phyloP scores from a whole-genome alignment of 1,140 invertebrate species.

The Drosophila tristis region DNA sequence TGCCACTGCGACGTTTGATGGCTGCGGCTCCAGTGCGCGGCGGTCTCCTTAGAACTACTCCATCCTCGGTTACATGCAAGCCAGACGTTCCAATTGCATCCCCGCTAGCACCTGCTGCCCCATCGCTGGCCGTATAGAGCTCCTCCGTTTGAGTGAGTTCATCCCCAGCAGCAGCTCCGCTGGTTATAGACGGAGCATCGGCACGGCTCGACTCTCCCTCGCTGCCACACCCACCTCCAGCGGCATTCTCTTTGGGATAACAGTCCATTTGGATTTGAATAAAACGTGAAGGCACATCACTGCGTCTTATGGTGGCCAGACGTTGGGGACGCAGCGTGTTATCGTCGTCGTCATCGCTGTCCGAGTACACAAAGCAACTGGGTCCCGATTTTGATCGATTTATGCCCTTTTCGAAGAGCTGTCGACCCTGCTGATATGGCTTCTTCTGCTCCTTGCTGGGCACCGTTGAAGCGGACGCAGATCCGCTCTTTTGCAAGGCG shows the following conservation, averaged over 20 bases:
- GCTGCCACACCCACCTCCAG: conserved; percentile 24
- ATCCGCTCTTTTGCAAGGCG: conserved; percentile 84
- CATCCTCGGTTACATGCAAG: conserved; percentile 78
- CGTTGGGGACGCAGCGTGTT: conserved; percentile 56
- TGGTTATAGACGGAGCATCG: conserved; percentile 70
- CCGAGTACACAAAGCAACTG: conserved; percentile 86
- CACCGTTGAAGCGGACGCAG: conserved; percentile 69
- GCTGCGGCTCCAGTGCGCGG: conserved; percentile 88
- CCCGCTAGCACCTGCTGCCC: conserved; percentile 17
- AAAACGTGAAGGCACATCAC: conserved; percentile 72
- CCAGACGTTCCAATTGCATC: conserved; percentile 75
- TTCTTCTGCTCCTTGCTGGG: conserved; percentile 51
- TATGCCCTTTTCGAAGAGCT: conserved; percentile 84
- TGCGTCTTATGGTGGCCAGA: conserved; percentile 72
- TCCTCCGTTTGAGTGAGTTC: conserved; percentile 78
- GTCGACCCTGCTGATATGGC: conserved; percentile 63
- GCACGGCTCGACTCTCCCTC: conserved; percentile 77
- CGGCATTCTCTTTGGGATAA: conserved; percentile 72
- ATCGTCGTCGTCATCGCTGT: conserved; percentile 78
- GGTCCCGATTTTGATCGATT: conserved; percentile 89
- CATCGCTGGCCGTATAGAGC: conserved; percentile 65
- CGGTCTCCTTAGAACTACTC: conserved; percentile 81
- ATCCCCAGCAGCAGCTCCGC: conserved; percentile 77
- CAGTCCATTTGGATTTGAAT: conserved; percentile 84
- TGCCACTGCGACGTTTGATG: conserved; percentile 89